Evolutionary conservation across 2,797 vertebrate genomes (phyloP).

Genomic region (Rhodeus uyekii): DNA sequence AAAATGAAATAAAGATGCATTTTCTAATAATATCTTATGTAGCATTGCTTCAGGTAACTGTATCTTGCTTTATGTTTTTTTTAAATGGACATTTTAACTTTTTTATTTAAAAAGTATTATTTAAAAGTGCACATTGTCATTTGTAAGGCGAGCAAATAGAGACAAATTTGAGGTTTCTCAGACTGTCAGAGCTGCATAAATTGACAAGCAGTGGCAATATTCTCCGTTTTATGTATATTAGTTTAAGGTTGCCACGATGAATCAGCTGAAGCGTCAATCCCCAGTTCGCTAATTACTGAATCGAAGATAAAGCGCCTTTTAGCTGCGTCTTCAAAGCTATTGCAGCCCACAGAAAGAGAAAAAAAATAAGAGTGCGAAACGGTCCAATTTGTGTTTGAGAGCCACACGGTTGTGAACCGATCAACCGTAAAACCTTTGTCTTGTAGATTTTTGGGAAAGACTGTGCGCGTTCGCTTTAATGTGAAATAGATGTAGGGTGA

Average conservation of each 20-base stretch:
- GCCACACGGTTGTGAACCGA: conserved; percentile 74
- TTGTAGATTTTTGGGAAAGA: conserved; percentile 66
- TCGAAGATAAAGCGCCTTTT: conserved; percentile 76
- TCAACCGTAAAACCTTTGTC: conserved; percentile 77
- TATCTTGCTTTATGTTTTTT: neutral
- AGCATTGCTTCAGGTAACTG: neutral
- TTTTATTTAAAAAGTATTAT: neutral
- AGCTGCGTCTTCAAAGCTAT: conserved; percentile 64
- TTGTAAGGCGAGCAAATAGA: neutral
- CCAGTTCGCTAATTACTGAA: conserved; percentile 80
- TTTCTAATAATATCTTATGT: neutral
- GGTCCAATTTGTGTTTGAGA: conserved; percentile 56
- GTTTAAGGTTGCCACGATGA: conserved; percentile 81
- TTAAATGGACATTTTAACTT: neutral
- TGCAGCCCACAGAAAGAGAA: conserved; percentile 37
- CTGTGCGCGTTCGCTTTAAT: conserved; percentile 70
- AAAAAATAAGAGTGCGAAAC: conserved; percentile 21
- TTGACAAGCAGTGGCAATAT: conserved; percentile 76
- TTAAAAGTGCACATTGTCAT: neutral
- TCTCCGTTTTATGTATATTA: conserved; percentile 82
- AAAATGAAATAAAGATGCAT: neutral
- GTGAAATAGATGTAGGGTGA: conserved; percentile 66
- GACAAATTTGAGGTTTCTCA: neutral
- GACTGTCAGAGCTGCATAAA: conserved; percentile 79
- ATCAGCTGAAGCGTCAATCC: conserved; percentile 78